Evolutionary conservation across 2,113 vertebrate species (phyloP).

Genomic region (Aegotheles bennettii): DNA sequence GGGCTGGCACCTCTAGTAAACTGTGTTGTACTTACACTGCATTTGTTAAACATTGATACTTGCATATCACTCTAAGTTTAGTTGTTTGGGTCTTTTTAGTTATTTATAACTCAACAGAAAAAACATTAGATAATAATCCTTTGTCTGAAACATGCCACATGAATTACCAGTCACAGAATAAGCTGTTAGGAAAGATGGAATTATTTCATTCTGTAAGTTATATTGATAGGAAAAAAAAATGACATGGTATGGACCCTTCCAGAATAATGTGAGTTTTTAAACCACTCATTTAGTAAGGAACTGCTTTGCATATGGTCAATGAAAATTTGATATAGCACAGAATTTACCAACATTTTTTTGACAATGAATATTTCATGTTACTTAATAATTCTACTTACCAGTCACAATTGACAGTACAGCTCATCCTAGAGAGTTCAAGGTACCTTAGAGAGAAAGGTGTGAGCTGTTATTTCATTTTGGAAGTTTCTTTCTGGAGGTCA

Average conservation of each 20-base stretch:
- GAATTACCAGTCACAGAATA: not conserved
- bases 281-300: not conserved
- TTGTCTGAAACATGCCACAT: not conserved
- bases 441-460: not conserved
- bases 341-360: slow-evolving; percentile 42
- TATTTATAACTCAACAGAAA: not conserved
- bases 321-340: slow-evolving; percentile 44
- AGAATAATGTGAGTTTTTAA: not conserved
- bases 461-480: not conserved
- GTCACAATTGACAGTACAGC: not conserved
- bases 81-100: not conserved
- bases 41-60: not conserved
- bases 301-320: slow-evolving; percentile 46
- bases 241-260: not conserved
- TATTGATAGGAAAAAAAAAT: not conserved
- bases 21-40: not conserved
- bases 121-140: not conserved
- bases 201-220: not conserved
- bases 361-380: slow-evolving; percentile 49
- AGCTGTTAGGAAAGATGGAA: not conserved
- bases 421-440: not conserved
- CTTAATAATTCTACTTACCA: slow-evolving; percentile 37
- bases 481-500: not conserved
- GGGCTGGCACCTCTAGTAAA: not conserved
- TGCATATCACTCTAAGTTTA: not conserved